These are phyloP conservation scores for Toxostoma redivivum DNA, from an alignment of 2,113 vertebrate species.

Conservation along the genomic window DNA sequence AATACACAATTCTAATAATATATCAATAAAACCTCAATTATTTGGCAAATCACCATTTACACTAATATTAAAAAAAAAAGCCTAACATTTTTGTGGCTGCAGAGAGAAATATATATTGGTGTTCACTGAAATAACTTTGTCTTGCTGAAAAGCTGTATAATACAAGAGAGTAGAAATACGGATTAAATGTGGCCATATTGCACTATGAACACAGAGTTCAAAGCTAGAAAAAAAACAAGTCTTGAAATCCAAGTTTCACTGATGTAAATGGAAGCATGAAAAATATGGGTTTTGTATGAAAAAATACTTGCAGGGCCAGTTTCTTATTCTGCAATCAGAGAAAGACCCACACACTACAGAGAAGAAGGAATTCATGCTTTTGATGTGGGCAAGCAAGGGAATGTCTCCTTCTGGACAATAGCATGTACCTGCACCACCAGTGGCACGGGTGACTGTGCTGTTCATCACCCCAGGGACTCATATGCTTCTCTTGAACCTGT, in stretches of 20 bases:
- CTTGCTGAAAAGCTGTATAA: neutral
- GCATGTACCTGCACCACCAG: neutral
- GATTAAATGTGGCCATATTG: neutral
- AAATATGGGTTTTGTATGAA: neutral
- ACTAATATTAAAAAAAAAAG: neutral
- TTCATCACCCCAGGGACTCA: neutral
- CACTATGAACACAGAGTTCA: neutral
- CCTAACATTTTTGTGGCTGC: neutral
- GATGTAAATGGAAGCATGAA: neutral
- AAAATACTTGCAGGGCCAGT: neutral
- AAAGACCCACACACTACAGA: neutral
- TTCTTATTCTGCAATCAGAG: neutral
- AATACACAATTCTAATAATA: neutral
- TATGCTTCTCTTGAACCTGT: rapidly evolving
- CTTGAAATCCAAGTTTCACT: neutral
- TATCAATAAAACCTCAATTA: neutral
- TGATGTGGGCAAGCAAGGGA: neutral
- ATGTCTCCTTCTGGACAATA: neutral
- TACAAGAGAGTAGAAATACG: neutral
- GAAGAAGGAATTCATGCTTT: neutral
- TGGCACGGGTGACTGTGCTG: rapidly evolving
- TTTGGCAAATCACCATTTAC: neutral
- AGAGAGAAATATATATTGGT: neutral
- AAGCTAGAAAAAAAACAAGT: neutral
- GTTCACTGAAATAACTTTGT: neutral